Percentiles rank a stretch among this genome's conserved stretches.
Conservation (phyloP, 2,888 invertebrate species). For the Plusia festucae region DNA sequence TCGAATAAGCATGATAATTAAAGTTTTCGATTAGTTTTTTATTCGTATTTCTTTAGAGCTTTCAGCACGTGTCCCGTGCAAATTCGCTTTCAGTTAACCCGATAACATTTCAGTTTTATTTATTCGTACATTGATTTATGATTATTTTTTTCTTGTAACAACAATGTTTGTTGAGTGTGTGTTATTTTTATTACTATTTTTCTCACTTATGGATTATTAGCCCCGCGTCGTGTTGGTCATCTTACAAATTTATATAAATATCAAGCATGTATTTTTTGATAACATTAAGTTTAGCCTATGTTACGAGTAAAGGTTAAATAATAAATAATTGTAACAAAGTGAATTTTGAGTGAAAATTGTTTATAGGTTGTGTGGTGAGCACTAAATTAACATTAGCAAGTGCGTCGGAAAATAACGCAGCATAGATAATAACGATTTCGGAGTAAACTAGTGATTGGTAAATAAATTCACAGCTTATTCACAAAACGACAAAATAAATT, state of each 20-base stretch:
- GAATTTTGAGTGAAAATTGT: no score
- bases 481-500: conserved; percentile 5
- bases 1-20: conserved; percentile 88
- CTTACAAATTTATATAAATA: no score
- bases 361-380: not conserved
- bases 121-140: conserved; percentile 34
- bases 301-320: no score
- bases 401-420: not conserved
- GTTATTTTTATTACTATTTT: conserved; percentile 18
- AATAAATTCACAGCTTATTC: not conserved
- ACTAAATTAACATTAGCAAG: not conserved
- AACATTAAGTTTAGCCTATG: no score
- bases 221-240: not conserved
- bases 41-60: conserved; percentile 67
- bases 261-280: not conserved
- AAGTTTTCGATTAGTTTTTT: conserved; percentile 83
- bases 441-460: not conserved
- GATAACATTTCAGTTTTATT: conserved; percentile 44
- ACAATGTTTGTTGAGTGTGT: conserved; percentile 6
- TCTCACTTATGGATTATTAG: not conserved
- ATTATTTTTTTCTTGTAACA: conserved; percentile 25
- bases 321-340: no score
- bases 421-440: not conserved
- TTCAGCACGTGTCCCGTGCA: conserved; percentile 52
- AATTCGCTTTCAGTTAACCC: conserved; percentile 49